phyloP scores from a whole-genome alignment of 1,140 invertebrate species.

The Diorhabda carinulata region DNA sequence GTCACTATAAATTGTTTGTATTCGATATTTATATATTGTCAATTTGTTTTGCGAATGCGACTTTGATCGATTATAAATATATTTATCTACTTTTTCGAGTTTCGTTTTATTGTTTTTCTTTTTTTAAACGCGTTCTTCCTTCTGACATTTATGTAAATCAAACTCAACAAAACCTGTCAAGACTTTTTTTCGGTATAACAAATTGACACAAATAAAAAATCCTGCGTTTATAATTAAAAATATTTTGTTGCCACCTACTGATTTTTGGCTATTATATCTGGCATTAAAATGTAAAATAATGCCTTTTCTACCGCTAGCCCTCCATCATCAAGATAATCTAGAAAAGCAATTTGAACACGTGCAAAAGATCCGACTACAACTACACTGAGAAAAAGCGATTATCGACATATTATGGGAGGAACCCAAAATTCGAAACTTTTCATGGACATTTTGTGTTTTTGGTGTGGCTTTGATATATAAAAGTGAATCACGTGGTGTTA shows the following conservation, averaged over 20 bases:
- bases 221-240: constrained; percentile 30
- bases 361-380: constrained; percentile 20
- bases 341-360: constrained; percentile 34
- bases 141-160: constrained; percentile 10
- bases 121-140: neutral
- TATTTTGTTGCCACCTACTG: constrained; percentile 29
- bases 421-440: too few species aligned
- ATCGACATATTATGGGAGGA: too few species aligned
- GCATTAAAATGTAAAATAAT: constrained; percentile 30
- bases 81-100: too few species aligned
- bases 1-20: too few species aligned
- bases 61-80: too few species aligned
- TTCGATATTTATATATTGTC: too few species aligned
- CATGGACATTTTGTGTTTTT: too few species aligned
- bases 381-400: neutral
- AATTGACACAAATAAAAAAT: constrained; percentile 20
- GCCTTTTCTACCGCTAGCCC: constrained; percentile 20
- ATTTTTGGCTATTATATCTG: constrained; percentile 25
- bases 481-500: too few species aligned
- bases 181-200: constrained; percentile 7
- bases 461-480: too few species aligned
- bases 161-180: constrained; percentile 7
- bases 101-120: neutral
- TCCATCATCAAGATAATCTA: constrained; percentile 14
- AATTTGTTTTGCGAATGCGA: too few species aligned